A percentile compares a stretch with the other conserved stretches of the same genome.
Evolutionary conservation across 2,113 vertebrate species (phyloP).

Genomic region (Suricata suricatta): DNA sequence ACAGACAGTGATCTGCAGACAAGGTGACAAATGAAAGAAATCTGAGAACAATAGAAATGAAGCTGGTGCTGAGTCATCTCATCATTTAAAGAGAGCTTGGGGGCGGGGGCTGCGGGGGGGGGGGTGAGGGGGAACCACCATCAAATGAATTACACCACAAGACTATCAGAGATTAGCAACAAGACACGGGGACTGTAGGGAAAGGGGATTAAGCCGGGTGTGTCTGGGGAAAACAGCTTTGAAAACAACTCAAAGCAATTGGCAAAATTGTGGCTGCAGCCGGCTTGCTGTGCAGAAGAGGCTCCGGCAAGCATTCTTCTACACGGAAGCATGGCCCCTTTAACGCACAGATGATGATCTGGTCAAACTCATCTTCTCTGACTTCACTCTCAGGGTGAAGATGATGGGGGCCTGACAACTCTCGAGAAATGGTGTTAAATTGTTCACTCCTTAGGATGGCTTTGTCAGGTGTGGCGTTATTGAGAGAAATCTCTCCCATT

Average conservation of each 20-base stretch:
- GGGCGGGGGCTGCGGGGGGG: not conserved
- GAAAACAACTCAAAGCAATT: conserved; percentile 69
- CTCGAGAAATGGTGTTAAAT: accelerated
- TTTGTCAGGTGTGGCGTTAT: conserved; percentile 5
- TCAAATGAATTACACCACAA: accelerated
- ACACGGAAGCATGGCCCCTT: conserved; percentile 37
- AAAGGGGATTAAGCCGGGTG: conserved; percentile 63
- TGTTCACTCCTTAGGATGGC: not conserved
- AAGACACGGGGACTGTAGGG: conserved; percentile 42
- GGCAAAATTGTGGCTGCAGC: conserved; percentile 57
- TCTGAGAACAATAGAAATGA: conserved; percentile 26
- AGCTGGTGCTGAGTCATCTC: conserved; percentile 72
- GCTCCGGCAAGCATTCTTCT: conserved; percentile 66
- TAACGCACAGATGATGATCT: not conserved
- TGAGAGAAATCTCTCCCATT: not conserved
- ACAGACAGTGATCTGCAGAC: conserved; percentile 60
- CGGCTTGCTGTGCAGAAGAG: conserved; percentile 66
- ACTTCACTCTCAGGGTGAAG: conserved; percentile 51
- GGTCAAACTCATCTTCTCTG: conserved; percentile 16
- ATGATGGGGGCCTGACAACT: not conserved
- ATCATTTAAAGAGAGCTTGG: conserved; percentile 59
- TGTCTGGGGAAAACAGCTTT: conserved; percentile 61
- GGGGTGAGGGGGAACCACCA: not conserved
- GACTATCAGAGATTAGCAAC: conserved; percentile 65
- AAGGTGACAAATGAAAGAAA: not conserved